Evolutionary conservation across 2,888 invertebrate genomes (phyloP).

Genomic region (Allygus modestus): DNA sequence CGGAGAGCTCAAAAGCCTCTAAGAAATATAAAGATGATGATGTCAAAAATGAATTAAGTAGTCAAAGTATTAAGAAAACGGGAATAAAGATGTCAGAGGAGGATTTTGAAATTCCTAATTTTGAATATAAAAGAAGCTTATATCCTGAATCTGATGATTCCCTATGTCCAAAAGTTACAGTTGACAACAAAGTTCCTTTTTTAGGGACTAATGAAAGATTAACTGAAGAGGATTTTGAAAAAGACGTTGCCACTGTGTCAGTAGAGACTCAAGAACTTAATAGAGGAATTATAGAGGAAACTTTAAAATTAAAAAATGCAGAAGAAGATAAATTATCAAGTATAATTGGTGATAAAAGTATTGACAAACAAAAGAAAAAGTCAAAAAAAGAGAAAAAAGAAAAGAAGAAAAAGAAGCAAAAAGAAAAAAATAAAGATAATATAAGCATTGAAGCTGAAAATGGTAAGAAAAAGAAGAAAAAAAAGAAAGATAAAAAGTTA

Average conservation of each 20-base stretch:
- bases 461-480: conserved; percentile 44
- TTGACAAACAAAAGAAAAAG: conserved; percentile 30
- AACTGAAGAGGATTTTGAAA: conserved; percentile 53
- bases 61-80: conserved; percentile 19
- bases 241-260: not conserved
- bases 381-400: conserved; percentile 51
- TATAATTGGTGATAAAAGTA: not conserved
- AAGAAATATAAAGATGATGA: conserved; percentile 2
- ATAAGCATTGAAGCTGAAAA: not conserved
- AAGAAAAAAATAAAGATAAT: not conserved
- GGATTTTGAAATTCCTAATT: conserved; percentile 49
- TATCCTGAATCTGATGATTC: conserved; percentile 17
- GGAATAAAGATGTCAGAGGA: conserved; percentile 55
- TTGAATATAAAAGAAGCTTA: not conserved
- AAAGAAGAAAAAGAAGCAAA: conserved; percentile 39
- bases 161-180: not conserved
- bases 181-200: conserved; percentile 28
- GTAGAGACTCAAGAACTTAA: not conserved
- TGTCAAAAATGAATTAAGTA: conserved; percentile 2
- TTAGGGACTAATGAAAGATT: conserved; percentile 43
- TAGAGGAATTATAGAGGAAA: not conserved
- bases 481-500: conserved; percentile 14
- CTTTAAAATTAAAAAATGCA: not conserved
- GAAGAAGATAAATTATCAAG: not conserved
- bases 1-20: conserved; percentile 51